These are phyloP conservation scores for Heliconius sara DNA, from an alignment of 2,888 invertebrate species.

Conservation along the genomic window DNA sequence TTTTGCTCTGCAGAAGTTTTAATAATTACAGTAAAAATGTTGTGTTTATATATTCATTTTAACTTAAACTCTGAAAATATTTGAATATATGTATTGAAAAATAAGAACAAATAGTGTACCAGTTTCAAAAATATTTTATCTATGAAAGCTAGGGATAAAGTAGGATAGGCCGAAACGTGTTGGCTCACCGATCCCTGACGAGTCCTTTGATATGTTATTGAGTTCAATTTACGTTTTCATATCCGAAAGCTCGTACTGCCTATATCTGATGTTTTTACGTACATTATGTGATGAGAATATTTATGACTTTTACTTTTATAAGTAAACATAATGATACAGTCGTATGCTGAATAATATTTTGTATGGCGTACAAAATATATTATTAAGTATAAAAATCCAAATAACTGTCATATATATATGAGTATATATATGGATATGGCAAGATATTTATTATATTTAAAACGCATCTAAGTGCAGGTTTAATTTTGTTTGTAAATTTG, in stretches of 20 bases:
- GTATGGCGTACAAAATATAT: background rate
- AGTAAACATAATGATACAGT: background rate
- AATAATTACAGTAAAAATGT: background rate
- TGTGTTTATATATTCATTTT: background rate
- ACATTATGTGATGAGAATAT: conserved; percentile 35
- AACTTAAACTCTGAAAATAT: background rate
- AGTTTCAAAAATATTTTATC: conserved; percentile 57
- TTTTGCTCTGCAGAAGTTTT: background rate
- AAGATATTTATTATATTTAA: no score
- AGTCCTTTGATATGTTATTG: conserved; percentile 74
- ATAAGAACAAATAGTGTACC: conserved; percentile 47
- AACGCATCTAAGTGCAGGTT: no score
- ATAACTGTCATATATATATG: background rate
- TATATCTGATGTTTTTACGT: conserved; percentile 41
- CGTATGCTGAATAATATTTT: background rate
- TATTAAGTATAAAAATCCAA: background rate
- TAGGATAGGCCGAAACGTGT: conserved; percentile 60
- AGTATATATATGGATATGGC: no score
- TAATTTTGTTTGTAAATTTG: no score
- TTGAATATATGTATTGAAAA: conserved; percentile 49
- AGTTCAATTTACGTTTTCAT: conserved; percentile 72
- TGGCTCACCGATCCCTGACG: conserved; percentile 59
- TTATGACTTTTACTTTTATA: conserved; percentile 14
- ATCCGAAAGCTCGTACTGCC: conserved; percentile 54
- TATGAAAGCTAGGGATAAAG: conserved; percentile 63